These are phyloP conservation scores for Eumacrocentrus americanus DNA, from an alignment of 2,888 invertebrate species.

Conservation along the genomic window DNA sequence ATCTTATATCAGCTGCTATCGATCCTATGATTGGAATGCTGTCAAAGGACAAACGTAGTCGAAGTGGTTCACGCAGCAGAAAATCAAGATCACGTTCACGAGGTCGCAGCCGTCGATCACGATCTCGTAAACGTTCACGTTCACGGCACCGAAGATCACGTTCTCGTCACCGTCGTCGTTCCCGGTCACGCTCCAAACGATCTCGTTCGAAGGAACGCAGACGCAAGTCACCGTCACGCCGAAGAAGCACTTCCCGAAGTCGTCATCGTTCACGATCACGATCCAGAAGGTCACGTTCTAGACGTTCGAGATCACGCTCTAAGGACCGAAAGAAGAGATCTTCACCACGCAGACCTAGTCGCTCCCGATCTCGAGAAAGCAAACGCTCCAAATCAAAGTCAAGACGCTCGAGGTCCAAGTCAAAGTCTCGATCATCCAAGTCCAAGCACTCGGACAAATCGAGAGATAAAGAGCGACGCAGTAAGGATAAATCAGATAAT, in stretches of 20 bases:
- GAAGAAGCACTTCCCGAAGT: conserved; percentile 54
- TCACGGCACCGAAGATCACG: conserved; percentile 64
- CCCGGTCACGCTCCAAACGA: conserved; percentile 62
- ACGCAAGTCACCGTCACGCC: conserved; percentile 54
- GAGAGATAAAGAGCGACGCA: conserved; percentile 50
- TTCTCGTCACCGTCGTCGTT: conserved; percentile 67
- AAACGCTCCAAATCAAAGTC: conserved; percentile 66
- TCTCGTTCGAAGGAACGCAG: conserved; percentile 58
- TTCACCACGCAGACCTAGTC: conserved; percentile 49
- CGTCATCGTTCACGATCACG: conserved; percentile 63
- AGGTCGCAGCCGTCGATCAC: conserved; percentile 56
- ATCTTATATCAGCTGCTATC: conserved; percentile 91
- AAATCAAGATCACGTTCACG: conserved; percentile 59
- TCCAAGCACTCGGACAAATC: conserved; percentile 59
- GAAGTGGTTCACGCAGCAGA: conserved; percentile 62
- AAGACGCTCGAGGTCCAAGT: conserved; percentile 62
- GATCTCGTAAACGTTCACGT: conserved; percentile 60
- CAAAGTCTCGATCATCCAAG: conserved; percentile 59
- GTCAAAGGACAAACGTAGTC: conserved; percentile 81
- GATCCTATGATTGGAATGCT: conserved; percentile 88
- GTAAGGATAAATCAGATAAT: conserved; percentile 52
- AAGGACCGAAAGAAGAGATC: conserved; percentile 55
- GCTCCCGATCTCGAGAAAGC: conserved; percentile 62
- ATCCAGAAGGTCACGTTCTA: conserved; percentile 55
- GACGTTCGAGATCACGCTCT: conserved; percentile 59